Percentiles rank a stretch among this genome's conserved stretches.
phyloP scores from a whole-genome alignment of 2,888 invertebrate genomes.

The Ditula angustiorana region DNA sequence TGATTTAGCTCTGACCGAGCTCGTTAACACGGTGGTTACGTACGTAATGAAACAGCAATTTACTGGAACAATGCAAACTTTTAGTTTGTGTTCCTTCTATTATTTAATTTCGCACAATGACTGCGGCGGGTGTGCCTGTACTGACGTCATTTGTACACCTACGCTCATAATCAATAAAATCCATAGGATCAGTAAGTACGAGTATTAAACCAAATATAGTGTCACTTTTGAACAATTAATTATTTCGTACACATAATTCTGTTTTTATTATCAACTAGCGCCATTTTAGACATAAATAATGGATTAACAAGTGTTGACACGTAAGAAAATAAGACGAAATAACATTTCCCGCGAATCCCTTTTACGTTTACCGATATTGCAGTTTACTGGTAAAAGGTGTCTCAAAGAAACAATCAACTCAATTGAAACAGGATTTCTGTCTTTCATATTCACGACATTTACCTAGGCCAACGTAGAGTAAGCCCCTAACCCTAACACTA shows the following conservation, averaged over 20 bases:
- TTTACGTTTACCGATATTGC: background rate
- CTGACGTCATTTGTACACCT: background rate
- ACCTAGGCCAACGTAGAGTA: background rate
- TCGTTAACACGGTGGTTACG: slow-evolving; percentile 40
- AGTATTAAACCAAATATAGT: background rate
- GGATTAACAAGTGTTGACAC: too few species aligned
- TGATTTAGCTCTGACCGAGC: slow-evolving; percentile 53
- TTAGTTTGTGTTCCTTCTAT: slow-evolving; percentile 4
- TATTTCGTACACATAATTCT: background rate
- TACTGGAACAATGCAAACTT: slow-evolving; percentile 44
- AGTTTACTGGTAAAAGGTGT: background rate
- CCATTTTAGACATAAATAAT: too few species aligned
- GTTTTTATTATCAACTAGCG: background rate
- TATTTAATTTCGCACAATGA: slow-evolving; percentile 11
- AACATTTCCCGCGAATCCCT: background rate
- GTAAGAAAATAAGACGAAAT: too few species aligned
- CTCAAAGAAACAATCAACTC: background rate
- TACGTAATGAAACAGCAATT: slow-evolving; percentile 52
- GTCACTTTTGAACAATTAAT: background rate
- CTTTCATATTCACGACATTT: background rate
- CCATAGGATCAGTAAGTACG: background rate
- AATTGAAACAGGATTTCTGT: slow-evolving; percentile 1
- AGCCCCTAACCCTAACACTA: background rate
- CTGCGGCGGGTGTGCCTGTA: background rate
- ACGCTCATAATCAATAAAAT: background rate